These are phyloP conservation scores for Progne subis DNA, from an alignment of 2,113 vertebrate genomes.

Conservation along the genomic window DNA sequence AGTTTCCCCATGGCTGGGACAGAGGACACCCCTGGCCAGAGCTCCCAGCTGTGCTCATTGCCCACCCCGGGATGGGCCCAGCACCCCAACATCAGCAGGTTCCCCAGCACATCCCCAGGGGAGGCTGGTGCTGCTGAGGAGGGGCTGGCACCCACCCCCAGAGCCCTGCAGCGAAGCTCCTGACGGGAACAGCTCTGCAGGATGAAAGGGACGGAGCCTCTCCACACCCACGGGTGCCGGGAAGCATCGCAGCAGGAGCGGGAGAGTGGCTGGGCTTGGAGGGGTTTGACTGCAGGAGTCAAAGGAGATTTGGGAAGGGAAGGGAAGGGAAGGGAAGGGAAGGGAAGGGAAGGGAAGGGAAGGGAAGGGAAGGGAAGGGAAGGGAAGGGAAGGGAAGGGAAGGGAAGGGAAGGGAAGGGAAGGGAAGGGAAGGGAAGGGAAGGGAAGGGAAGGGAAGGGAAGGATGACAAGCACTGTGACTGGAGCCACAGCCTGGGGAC, in stretches of 20 bases:
- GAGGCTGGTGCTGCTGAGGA: not conserved
- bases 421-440: too few species aligned
- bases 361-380: too few species aligned
- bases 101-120: not conserved
- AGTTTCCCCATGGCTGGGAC: fast-evolving
- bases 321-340: too few species aligned
- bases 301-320: not conserved
- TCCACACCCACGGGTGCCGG: fast-evolving
- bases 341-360: too few species aligned
- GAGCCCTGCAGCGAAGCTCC: not conserved
- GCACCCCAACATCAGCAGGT: fast-evolving
- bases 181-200: fast-evolving
- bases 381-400: too few species aligned
- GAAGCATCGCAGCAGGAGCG: fast-evolving
- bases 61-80: not conserved
- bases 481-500: not conserved
- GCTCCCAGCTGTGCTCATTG: not conserved
- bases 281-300: not conserved
- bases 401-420: too few species aligned
- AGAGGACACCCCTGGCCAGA: not conserved
- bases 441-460: too few species aligned
- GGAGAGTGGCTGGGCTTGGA: too few species aligned
- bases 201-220: not conserved
- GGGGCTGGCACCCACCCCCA: not conserved
- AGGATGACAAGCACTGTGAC: not conserved